Evolutionary conservation across 2,888 invertebrate genomes (phyloP).

Genomic region (Abscondita cerata): DNA sequence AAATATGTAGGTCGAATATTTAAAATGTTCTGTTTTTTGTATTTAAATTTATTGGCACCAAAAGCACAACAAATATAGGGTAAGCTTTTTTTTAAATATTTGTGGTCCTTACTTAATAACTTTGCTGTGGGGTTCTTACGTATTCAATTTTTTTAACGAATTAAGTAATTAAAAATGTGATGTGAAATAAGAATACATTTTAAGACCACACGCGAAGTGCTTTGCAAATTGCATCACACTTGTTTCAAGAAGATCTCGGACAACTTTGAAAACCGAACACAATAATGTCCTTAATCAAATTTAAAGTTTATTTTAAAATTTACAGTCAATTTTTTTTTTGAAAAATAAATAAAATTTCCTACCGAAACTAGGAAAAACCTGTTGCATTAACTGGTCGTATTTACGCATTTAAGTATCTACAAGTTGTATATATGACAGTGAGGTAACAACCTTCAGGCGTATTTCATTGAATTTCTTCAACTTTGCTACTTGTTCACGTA

Average conservation of each 20-base stretch:
- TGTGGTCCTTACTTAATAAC: too few species aligned
- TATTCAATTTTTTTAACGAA: too few species aligned
- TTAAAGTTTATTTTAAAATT: not conserved
- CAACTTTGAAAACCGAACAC: too few species aligned
- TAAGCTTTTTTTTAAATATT: too few species aligned
- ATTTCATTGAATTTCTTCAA: not conserved
- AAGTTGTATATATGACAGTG: not conserved
- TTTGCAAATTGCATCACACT: slow-evolving; percentile 8
- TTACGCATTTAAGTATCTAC: not conserved
- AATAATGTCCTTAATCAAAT: too few species aligned
- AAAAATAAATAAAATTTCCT: not conserved
- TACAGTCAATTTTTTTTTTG: not conserved
- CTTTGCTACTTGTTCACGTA: not conserved
- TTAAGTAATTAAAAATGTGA: too few species aligned
- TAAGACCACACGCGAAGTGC: not conserved
- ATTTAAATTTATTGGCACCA: too few species aligned
- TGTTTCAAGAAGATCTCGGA: not conserved
- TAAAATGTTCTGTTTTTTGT: too few species aligned
- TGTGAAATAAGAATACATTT: not conserved
- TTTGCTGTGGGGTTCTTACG: too few species aligned
- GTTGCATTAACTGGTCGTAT: not conserved
- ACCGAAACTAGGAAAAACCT: too few species aligned
- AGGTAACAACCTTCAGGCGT: slow-evolving; percentile 3
- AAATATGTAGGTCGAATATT: too few species aligned
- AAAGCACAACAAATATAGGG: too few species aligned